Conservation (phyloP, 2,888 invertebrate genomes). For the Danaus chrysippus region DNA sequence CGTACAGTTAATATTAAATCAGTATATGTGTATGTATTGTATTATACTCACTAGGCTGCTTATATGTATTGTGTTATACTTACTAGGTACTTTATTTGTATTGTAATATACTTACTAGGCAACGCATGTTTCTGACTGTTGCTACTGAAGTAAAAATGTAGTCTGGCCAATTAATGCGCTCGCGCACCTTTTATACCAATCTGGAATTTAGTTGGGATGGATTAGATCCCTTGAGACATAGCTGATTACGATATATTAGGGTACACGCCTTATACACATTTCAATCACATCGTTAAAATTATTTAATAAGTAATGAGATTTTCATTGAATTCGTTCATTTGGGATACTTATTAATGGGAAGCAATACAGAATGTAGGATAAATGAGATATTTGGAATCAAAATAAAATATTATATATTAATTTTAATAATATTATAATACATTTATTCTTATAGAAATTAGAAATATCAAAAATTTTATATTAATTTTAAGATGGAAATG, state of each 20-base stretch:
- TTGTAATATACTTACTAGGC: conserved; percentile 53
- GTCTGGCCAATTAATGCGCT: conserved; percentile 49
- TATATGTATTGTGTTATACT: conserved; percentile 40
- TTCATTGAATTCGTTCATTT: not conserved
- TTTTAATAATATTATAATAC: too few relatives aligned
- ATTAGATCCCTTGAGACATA: conserved; percentile 40
- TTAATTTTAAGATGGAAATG: too few relatives aligned
- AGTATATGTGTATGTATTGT: not conserved
- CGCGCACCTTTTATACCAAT: conserved; percentile 60
- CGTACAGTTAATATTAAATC: too few relatives aligned
- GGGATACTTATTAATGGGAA: not conserved
- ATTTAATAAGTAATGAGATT: not conserved
- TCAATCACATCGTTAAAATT: not conserved
- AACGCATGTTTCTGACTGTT: conserved; percentile 55
- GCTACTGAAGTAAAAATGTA: conserved; percentile 48
- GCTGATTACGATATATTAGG: conserved; percentile 20
- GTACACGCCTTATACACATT: conserved; percentile 11
- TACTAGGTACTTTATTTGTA: conserved; percentile 47
- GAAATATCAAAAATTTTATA: too few relatives aligned
- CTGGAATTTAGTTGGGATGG: conserved; percentile 41
- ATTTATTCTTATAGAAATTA: too few relatives aligned
- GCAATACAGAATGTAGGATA: not conserved
- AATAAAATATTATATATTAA: too few relatives aligned
- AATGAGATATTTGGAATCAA: too few relatives aligned
- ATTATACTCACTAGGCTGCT: conserved; percentile 57